Base-by-base conservation (phyloP, 2,888 invertebrate genomes). In the Drosophila lutescens region DNA sequence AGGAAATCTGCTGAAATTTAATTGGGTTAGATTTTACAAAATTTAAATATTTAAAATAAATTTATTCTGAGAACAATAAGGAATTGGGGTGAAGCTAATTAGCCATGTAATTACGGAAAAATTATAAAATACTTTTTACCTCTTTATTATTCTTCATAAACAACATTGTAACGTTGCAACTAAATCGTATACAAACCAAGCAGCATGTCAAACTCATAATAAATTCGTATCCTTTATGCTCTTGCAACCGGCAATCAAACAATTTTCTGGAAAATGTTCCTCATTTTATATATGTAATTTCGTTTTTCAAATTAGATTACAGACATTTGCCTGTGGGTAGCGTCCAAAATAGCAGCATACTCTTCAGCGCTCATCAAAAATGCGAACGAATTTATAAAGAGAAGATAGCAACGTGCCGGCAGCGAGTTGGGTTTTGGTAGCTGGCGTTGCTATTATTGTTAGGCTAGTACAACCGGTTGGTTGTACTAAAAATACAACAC, bases 281-380 rank as follows among this genome's bases (percentile, higher is more conserved):
- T 55, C 51, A 38, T 47, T 50, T 44, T 40, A 41, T 32, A 46
- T 54, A 46, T 53, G 63, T 80, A 82, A 76, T 79, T 84, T 73
- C 23, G 57, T 79, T 79, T 55, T 61, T 30, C 59, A 67, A 82
- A 81, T 79, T 81, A 53, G 66, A 81, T 76, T 68, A 58, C 26
- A 56, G 38, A 15, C 65, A 70, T 50, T 75, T 78, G 72, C 66
- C 65, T 71, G 32, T 73, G 44, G 50, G 30, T 26, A 38, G 13
- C 50, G 34, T 50, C 41, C 34, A 46, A 66, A 59, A 69, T 61
- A 38, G 46, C 62, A 65, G 44, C 61, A 60, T 59, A 69, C 68
- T 61, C 65, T 62, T 63, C 63, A 26, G 36, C 43, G 62, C 71
- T 57, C 57, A 71, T 73, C 71, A 73, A 73, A 71, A 71, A 71